phyloP scores from a whole-genome alignment of 2,888 invertebrate species.

The Trilocha varians region DNA sequence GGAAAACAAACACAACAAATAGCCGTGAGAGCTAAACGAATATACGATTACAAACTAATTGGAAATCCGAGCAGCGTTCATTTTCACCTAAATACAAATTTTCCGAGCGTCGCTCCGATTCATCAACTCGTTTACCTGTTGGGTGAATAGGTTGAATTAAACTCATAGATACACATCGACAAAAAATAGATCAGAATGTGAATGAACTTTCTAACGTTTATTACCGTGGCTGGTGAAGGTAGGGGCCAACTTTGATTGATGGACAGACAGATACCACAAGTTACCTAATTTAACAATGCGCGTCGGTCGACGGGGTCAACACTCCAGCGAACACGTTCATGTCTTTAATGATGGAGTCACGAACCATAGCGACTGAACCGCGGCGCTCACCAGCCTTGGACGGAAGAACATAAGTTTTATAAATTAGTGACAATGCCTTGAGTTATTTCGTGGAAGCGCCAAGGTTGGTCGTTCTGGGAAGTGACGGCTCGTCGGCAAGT shows the following conservation, averaged over 20 bases:
- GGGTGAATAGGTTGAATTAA: neutral
- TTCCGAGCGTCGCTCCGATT: neutral
- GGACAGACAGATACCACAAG: conserved; percentile 33
- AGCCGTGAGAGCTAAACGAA: too few species aligned
- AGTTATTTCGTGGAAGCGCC: conserved; percentile 64
- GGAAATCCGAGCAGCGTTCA: too few species aligned
- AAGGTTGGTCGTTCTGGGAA: conserved; percentile 67
- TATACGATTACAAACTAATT: too few species aligned
- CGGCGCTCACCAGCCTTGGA: conserved; percentile 38
- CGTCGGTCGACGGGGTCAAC: conserved; percentile 38
- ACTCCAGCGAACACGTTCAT: conserved; percentile 22
- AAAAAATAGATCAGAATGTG: conserved; percentile 49
- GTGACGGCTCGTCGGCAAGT: conserved; percentile 40
- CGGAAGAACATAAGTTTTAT: conserved; percentile 61
- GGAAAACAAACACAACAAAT: too few species aligned
- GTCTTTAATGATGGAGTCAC: conserved; percentile 23
- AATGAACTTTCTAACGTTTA: conserved; percentile 49
- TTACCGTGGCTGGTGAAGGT: conserved; percentile 28
- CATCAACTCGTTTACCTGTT: neutral
- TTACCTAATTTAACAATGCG: conserved; percentile 30
- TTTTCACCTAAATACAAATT: neutral
- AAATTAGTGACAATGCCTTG: conserved; percentile 69
- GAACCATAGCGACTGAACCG: conserved; percentile 23
- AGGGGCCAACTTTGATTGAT: conserved; percentile 41
- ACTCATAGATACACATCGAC: conserved; percentile 16